Percentiles rank a stretch among this genome's conserved stretches.
phyloP scores from a whole-genome alignment of 1,140 invertebrate genomes.

The Drosophila sproati region DNA sequence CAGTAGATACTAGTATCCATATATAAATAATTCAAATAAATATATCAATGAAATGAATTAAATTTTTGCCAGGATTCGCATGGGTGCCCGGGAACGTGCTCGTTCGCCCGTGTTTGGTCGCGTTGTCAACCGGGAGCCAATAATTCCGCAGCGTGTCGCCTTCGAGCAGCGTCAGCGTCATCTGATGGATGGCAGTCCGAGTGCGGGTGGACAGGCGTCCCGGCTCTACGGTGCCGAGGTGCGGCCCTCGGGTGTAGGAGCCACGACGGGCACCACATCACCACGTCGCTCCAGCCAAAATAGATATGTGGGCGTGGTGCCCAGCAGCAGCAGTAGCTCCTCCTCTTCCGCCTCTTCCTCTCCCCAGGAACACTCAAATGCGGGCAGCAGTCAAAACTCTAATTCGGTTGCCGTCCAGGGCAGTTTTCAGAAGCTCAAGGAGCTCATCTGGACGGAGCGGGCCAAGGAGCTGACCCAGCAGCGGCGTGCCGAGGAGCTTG shows the following conservation, averaged over 20 bases:
- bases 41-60: not conserved
- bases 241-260: slow-evolving; percentile 31
- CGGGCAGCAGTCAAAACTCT: slow-evolving; percentile 45
- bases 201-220: slow-evolving; percentile 16
- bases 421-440: slow-evolving; percentile 88
- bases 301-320: slow-evolving; percentile 61
- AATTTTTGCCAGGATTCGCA: slow-evolving; percentile 45
- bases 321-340: too few species aligned
- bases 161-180: slow-evolving; percentile 54
- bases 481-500: slow-evolving; percentile 87
- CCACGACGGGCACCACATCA: slow-evolving; percentile 9
- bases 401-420: slow-evolving; percentile 86
- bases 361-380: slow-evolving; percentile 2
- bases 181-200: slow-evolving; percentile 29
- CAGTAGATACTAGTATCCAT: not conserved
- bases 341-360: too few species aligned
- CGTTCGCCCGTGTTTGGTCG: slow-evolving; percentile 87
- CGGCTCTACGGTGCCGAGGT: slow-evolving; percentile 61
- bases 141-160: slow-evolving; percentile 43
- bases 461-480: slow-evolving; percentile 89
- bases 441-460: slow-evolving; percentile 87
- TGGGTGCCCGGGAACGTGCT: slow-evolving; percentile 54
- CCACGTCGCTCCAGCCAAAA: slow-evolving; percentile 64
- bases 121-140: slow-evolving; percentile 87
- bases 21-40: too few species aligned